phyloP scores from a whole-genome alignment of 2,797 vertebrate genomes.

The Macrochelys suwanniensis region DNA sequence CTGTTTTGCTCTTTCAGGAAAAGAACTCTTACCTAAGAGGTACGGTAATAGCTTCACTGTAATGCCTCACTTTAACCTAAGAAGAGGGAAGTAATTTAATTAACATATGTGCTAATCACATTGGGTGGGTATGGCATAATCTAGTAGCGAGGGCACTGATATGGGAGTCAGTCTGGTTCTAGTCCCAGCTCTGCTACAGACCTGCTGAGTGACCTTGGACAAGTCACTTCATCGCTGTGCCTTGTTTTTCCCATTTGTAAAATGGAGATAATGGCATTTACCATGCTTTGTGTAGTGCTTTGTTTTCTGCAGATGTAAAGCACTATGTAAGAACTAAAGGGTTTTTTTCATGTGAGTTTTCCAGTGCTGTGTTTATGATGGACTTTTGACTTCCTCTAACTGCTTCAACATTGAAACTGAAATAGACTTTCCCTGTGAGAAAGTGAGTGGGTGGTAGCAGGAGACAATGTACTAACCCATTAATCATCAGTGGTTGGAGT shows the following conservation, averaged over 20 bases:
- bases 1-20: constrained; percentile 28
- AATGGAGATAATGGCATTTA: background rate
- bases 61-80: background rate
- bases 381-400: constrained; percentile 24
- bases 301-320: background rate
- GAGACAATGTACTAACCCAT: constrained; percentile 64
- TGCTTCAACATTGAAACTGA: constrained; percentile 45
- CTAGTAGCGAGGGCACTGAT: background rate
- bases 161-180: background rate
- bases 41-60: background rate
- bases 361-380: background rate
- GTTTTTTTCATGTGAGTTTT: constrained; percentile 32
- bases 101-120: background rate
- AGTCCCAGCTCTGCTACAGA: background rate
- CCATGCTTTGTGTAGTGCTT: constrained; percentile 15
- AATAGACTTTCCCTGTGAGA: constrained; percentile 68
- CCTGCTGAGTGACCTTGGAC: background rate
- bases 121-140: constrained; percentile 12
- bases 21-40: constrained; percentile 1
- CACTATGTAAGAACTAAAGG: background rate
- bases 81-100: background rate
- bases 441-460: constrained; percentile 49
- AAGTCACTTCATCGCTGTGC: background rate
- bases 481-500: constrained; percentile 52
- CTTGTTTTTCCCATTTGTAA: background rate